These are phyloP conservation scores for Meda fulgida DNA, from an alignment of 2,797 vertebrate species.

Conservation along the genomic window DNA sequence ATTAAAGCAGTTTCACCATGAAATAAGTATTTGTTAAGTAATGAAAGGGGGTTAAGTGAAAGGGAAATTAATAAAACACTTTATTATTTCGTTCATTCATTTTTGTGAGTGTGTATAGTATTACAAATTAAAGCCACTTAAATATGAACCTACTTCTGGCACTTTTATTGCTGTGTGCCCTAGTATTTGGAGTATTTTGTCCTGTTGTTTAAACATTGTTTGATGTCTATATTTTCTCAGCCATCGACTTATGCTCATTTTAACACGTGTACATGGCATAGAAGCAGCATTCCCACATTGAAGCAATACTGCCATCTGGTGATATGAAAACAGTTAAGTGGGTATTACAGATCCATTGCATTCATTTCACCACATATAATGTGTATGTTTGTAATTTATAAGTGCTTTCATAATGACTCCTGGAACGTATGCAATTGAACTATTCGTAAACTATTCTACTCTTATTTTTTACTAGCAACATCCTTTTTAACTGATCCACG, in stretches of 20 bases:
- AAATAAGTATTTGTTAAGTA: not conserved
- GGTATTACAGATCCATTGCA: not conserved
- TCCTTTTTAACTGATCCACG: not conserved
- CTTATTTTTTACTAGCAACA: not conserved
- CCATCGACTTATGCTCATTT: not conserved
- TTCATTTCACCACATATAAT: not conserved
- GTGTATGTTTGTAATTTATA: not conserved
- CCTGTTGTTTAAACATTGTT: not conserved
- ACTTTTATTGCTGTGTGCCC: not conserved
- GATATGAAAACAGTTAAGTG: not conserved
- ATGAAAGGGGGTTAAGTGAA: not conserved
- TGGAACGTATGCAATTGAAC: not conserved
- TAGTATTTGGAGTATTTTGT: not conserved
- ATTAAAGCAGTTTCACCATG: no score
- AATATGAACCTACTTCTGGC: not conserved
- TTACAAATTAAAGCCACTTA: not conserved
- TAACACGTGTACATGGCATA: not conserved
- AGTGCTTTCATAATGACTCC: not conserved
- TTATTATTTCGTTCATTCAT: not conserved
- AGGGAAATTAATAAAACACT: not conserved
- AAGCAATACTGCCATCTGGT: conserved; percentile 48
- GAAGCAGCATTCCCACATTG: not conserved
- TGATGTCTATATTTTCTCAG: not conserved
- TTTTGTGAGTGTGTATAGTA: not conserved
- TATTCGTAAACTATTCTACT: not conserved